phyloP scores from a whole-genome alignment of 2,113 vertebrate genomes.

The Neomonachus schauinslandi region DNA sequence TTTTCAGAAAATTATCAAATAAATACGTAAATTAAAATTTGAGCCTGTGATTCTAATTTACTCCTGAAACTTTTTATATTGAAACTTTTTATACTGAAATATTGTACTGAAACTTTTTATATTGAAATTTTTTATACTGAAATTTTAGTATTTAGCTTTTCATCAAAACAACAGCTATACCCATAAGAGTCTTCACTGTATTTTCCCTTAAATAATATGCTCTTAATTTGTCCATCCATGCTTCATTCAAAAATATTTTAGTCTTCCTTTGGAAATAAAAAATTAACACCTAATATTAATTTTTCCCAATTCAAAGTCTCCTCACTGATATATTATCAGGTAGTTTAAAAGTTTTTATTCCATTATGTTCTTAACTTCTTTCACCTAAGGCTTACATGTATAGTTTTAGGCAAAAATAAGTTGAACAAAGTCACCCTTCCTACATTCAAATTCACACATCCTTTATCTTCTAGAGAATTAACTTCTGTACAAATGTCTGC shows the following conservation, averaged over 20 bases:
- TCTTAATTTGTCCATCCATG: neutral
- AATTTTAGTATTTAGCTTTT: neutral
- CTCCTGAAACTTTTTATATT: neutral
- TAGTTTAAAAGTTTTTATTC: neutral
- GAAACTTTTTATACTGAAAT: too few species aligned
- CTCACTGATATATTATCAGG: neutral
- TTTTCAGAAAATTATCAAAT: slow-evolving; percentile 23
- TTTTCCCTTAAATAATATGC: slow-evolving; percentile 6
- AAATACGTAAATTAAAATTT: neutral
- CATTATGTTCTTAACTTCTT: neutral
- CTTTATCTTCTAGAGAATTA: neutral
- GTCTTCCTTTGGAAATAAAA: slow-evolving; percentile 26
- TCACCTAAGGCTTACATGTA: neutral
- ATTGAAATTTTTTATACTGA: neutral
- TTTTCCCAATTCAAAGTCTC: slow-evolving; percentile 12
- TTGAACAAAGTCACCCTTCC: neutral
- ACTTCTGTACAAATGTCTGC: neutral
- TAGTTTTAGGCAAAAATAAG: slow-evolving; percentile 13
- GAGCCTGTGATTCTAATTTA: slow-evolving; percentile 21
- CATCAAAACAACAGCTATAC: neutral
- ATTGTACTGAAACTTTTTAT: too few species aligned
- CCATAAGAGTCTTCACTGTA: neutral
- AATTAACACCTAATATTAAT: neutral
- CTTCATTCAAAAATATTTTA: slow-evolving; percentile 26
- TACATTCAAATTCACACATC: neutral